Evolutionary conservation across 2,888 invertebrate species (phyloP).

Genomic region (Ormia ochracea): DNA sequence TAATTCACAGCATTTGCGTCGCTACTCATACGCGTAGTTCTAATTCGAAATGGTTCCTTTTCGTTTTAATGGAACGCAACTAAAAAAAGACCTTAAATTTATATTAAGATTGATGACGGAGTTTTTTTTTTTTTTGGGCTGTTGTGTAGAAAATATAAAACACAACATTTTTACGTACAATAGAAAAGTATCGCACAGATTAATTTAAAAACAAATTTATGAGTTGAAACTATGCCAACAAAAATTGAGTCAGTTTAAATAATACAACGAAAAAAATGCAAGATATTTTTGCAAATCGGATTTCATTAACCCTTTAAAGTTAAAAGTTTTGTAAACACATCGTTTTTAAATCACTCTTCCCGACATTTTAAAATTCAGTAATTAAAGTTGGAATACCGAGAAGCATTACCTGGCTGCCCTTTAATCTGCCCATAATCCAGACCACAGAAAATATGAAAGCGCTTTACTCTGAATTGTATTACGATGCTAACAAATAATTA

Average conservation of each 20-base stretch:
- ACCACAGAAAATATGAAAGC: too few species aligned
- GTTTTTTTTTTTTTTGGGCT: slow-evolving; percentile 52
- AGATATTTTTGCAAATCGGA: slow-evolving; percentile 8
- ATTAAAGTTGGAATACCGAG: too few species aligned
- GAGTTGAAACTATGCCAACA: slow-evolving; percentile 58
- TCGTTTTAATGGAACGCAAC: slow-evolving; percentile 19
- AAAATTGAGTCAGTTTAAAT: slow-evolving; percentile 47
- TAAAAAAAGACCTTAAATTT: slow-evolving; percentile 51
- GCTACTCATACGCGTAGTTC: not conserved
- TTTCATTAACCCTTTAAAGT: slow-evolving; percentile 48
- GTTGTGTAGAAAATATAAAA: slow-evolving; percentile 24
- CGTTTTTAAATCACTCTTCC: not conserved
- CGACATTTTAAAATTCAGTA: too few species aligned
- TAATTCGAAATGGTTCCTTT: slow-evolving; percentile 27
- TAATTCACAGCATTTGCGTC: not conserved
- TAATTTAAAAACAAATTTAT: slow-evolving; percentile 52
- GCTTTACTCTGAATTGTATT: too few species aligned
- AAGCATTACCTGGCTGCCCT: too few species aligned
- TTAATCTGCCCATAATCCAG: too few species aligned
- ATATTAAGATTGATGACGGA: slow-evolving; percentile 57
- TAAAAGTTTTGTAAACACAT: not conserved
- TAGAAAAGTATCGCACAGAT: slow-evolving; percentile 38
- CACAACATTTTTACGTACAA: slow-evolving; percentile 38
- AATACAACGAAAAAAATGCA: not conserved
- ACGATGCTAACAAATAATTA: too few species aligned